Conservation (phyloP, 2,113 vertebrate species). For the Bubo scandiacus region DNA sequence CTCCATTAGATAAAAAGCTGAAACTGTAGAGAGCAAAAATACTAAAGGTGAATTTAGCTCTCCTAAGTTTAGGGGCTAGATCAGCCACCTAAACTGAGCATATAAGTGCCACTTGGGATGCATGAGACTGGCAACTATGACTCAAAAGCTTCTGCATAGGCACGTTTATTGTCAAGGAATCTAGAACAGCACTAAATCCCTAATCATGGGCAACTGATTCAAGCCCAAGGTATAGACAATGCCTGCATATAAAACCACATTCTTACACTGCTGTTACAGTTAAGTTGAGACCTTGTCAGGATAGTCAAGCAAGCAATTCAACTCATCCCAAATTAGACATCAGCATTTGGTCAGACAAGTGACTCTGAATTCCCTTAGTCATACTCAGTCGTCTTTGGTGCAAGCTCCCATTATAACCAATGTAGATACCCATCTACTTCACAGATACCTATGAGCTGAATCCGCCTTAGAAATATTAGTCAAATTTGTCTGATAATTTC, state of each 20-base stretch:
- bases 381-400: neutral
- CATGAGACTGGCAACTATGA: neutral
- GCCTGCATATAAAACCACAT: neutral
- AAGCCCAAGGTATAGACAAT: neutral
- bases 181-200: neutral
- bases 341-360: neutral
- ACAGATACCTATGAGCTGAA: neutral
- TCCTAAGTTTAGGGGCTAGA: neutral
- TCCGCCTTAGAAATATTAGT: neutral
- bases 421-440: neutral
- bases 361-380: neutral
- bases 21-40: neutral
- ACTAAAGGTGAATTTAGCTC: neutral
- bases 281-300: neutral
- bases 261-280: neutral
- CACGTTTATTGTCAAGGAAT: neutral
- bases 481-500: neutral
- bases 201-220: neutral
- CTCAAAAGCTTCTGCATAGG: neutral
- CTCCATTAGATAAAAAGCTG: neutral
- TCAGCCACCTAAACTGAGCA: neutral
- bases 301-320: neutral
- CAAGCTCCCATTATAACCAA: neutral
- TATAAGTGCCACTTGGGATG: neutral
- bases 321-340: neutral